Percentiles rank a stretch among this genome's conserved stretches.
phyloP scores from a whole-genome alignment of 2,888 invertebrate species.

The Mythimna loreyi region DNA sequence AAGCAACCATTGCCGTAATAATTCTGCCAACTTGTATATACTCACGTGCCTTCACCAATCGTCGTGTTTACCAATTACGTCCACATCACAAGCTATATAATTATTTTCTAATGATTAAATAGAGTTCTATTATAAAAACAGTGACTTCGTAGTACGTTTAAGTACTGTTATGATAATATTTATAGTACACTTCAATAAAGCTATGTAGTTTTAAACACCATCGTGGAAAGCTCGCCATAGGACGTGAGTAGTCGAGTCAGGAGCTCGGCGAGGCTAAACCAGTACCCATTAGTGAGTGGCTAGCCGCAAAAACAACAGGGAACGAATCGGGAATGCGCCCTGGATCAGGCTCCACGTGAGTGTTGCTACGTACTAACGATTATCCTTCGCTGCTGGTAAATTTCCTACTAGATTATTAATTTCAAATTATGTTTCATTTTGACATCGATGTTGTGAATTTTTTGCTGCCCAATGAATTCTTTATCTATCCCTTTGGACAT shows the following conservation, averaged over 20 bases:
- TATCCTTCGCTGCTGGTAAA: slow-evolving; percentile 61
- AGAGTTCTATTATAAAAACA: slow-evolving; percentile 20
- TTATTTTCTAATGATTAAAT: slow-evolving; percentile 6
- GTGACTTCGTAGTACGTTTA: slow-evolving; percentile 20
- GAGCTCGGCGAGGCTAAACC: slow-evolving; percentile 78
- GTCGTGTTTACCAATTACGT: background rate
- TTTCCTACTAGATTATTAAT: slow-evolving; percentile 24
- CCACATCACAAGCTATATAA: background rate
- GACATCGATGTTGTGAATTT: too few species aligned
- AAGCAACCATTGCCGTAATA: too few species aligned
- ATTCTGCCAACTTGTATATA: too few species aligned
- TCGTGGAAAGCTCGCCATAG: slow-evolving; percentile 59
- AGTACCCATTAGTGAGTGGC: slow-evolving; percentile 87
- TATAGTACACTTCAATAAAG: slow-evolving; percentile 56
- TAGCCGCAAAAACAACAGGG: slow-evolving; percentile 90
- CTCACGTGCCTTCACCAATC: too few species aligned
- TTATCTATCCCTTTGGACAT: too few species aligned
- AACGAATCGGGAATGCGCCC: slow-evolving; percentile 90
- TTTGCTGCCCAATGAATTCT: too few species aligned
- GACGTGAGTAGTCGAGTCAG: slow-evolving; percentile 66
- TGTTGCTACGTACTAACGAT: slow-evolving; percentile 75
- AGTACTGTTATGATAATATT: slow-evolving; percentile 56
- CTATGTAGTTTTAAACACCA: slow-evolving; percentile 61
- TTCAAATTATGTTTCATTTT: slow-evolving; percentile 10
- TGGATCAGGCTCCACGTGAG: slow-evolving; percentile 76